Percentiles rank a stretch among this genome's conserved stretches.
phyloP scores from a whole-genome alignment of 2,797 vertebrate genomes.

The Gephyroberyx darwinii region DNA sequence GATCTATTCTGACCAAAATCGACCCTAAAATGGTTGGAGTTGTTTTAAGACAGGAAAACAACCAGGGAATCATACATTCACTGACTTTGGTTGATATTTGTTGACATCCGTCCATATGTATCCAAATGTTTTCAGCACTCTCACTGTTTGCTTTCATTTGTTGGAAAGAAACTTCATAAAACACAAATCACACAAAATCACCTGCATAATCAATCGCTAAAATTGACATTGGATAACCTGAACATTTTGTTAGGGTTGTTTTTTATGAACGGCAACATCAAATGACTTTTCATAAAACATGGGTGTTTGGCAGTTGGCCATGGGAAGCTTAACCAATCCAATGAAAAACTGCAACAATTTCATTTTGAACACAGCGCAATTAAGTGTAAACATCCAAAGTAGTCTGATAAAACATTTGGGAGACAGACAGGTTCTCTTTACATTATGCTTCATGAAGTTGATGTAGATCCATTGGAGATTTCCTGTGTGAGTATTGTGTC shows the following conservation, averaged over 20 bases:
- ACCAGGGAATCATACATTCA: no score
- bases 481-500: neutral
- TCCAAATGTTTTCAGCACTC: neutral
- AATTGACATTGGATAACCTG: slow-evolving; percentile 18
- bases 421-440: neutral
- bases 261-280: neutral
- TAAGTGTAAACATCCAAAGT: no score
- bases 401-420: no score
- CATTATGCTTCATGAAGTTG: neutral
- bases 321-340: neutral
- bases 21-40: no score
- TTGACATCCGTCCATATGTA: no score
- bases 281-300: neutral
- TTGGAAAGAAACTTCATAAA: slow-evolving; percentile 6
- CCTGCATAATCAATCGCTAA: slow-evolving; percentile 16
- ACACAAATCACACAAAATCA: slow-evolving; percentile 5
- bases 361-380: no score
- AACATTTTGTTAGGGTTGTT: slow-evolving; percentile 19
- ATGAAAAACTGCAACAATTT: no score
- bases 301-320: neutral
- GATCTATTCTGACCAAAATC: no score
- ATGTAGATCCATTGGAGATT: neutral
- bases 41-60: no score
- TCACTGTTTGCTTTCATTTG: slow-evolving; percentile 12
- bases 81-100: no score